Percentiles rank a stretch among this genome's conserved stretches.
phyloP scores from a whole-genome alignment of 2,113 vertebrate genomes.

The Piprites chloris region DNA sequence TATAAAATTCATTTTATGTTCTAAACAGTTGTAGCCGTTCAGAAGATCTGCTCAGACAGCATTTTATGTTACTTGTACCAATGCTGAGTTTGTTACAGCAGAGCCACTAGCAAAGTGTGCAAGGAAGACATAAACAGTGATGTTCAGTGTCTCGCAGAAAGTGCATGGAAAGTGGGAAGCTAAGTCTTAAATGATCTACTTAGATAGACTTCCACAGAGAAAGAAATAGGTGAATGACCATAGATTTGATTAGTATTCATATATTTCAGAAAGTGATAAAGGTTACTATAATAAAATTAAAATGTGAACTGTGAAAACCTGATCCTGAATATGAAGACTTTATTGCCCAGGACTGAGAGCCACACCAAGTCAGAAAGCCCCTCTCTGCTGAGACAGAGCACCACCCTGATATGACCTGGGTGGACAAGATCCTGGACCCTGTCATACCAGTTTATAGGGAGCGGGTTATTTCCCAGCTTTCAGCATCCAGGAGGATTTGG shows the following conservation, averaged over 20 bases:
- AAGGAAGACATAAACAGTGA: background rate
- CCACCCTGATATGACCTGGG: background rate
- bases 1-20: background rate
- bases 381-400: background rate
- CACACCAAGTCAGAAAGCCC: background rate
- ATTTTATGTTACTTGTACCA: background rate
- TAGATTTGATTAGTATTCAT: background rate
- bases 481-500: background rate
- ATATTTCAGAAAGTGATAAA: background rate
- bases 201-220: background rate
- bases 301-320: background rate
- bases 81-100: background rate
- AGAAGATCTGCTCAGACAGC: background rate
- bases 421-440: background rate
- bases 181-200: background rate
- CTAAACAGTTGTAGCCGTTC: background rate
- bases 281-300: background rate
- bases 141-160: background rate
- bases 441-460: background rate
- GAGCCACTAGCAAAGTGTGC: background rate
- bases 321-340: background rate
- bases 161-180: background rate
- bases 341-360: background rate
- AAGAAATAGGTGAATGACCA: background rate
- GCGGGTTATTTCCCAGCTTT: background rate